phyloP scores from a whole-genome alignment of 2,113 vertebrate genomes.

The Scolopax mira region DNA sequence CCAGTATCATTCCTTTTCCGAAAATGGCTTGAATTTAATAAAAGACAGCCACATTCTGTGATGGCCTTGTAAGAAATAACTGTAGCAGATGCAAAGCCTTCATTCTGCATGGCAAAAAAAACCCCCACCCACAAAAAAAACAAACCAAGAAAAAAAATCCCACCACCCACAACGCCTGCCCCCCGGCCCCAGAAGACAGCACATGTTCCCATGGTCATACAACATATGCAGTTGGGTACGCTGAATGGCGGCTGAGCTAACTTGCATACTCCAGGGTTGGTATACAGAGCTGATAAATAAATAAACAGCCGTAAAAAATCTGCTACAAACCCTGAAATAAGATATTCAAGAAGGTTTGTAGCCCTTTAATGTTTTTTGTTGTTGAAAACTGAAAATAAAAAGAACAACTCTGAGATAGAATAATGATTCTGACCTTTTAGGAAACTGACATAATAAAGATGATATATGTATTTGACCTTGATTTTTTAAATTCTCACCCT shows the following conservation, averaged over 20 bases:
- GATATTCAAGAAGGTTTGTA: neutral
- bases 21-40: neutral
- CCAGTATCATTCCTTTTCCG: neutral
- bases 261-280: fast-evolving
- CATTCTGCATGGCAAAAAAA: neutral
- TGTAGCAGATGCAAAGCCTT: neutral
- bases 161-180: too few relatives aligned
- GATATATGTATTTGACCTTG: neutral
- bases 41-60: neutral
- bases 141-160: neutral
- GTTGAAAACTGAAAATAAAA: neutral
- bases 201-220: neutral
- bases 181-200: neutral
- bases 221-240: neutral
- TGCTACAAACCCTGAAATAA: neutral
- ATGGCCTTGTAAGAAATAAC: neutral
- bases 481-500: neutral
- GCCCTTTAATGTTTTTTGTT: neutral
- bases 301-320: neutral
- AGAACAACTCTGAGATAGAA: neutral
- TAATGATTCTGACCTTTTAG: neutral
- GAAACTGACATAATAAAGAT: neutral
- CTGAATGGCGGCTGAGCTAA: neutral
- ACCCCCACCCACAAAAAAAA: neutral
- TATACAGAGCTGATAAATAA: neutral